Evolutionary conservation across 2,113 vertebrate genomes (phyloP), one percentile per base, ranked within the genome.

Genomic region (Paramisgurnus dabryanus): DNA sequence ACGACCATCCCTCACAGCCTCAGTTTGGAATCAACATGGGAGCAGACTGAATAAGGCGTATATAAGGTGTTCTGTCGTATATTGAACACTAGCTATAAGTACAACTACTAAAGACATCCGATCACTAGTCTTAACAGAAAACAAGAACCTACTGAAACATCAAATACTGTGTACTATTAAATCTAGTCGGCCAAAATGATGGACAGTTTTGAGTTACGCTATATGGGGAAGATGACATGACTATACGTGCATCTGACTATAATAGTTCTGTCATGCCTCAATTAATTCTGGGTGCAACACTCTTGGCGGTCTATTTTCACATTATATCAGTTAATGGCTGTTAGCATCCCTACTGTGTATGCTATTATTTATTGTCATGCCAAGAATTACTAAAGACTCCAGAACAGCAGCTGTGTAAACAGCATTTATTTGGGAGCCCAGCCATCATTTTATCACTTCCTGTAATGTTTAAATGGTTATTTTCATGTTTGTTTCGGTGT

Each of bases 331-430:
- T 41, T 67, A 67, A 40, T n/a, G 40, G 7, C 64, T 67, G 40
- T 17, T 9, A 43, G 64, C 64, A 43, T 43, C 64, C 64, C 40
- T 67, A n/a, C 64, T 67, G 40, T 4, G 40, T 67, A 43, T 43
- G 64, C 64, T 67, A 67, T 67, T 43, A 66, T 43, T 43, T 67
- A 67, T 67, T 43, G 64, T 53, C 50, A 53, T 13, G 50, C 50
- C 15, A 53, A 17, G 50, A 53, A 53, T 53, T 5, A 45, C 43
- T 8, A 45, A 45, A 7, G 8, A 45, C 43, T 8, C 5, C 4
- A 45, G 6, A 45, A 45, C 43, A 45, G 43, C 43, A 45, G 43
- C 43, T 45, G 11, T 50, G 4, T 15, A 53, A 15, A 53, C 50
- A 53, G 49, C 2, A 2, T 13, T 50, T 12, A 50, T 50, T 50